A percentile compares a stretch with the other conserved stretches of the same genome.
Conservation (phyloP, 64 coral and sea anemone genomes). For the Montipora efflorescens region DNA sequence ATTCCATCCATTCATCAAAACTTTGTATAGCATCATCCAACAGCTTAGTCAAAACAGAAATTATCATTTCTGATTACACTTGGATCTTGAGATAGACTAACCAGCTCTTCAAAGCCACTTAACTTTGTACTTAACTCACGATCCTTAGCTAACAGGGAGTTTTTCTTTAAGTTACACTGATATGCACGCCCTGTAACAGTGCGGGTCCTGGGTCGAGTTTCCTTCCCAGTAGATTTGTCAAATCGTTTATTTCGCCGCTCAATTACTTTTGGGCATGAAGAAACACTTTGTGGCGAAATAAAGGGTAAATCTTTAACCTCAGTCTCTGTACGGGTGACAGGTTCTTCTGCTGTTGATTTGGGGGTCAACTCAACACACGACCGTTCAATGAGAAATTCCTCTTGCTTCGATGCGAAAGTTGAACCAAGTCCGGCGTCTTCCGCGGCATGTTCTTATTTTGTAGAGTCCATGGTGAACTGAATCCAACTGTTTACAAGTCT, state of each 20-base stretch:
- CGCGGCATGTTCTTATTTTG: background rate
- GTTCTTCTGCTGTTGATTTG: background rate
- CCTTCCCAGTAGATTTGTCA: background rate
- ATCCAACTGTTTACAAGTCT: conserved; percentile 9
- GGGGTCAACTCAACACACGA: background rate
- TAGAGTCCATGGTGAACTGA: background rate
- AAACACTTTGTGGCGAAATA: background rate
- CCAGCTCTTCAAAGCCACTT: conserved; percentile 16
- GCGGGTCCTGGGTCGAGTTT: conserved; percentile 24
- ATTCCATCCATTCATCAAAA: conserved; percentile 53
- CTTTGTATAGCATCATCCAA: conserved; percentile 15
- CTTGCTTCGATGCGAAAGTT: background rate
- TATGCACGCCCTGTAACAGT: conserved; percentile 17
- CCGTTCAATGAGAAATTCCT: conserved; percentile 8
- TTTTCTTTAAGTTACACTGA: conserved; percentile 26
- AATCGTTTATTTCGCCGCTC: background rate
- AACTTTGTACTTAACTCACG: background rate
- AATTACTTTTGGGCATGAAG: background rate
- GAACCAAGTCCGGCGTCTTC: background rate
- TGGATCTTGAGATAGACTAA: background rate
- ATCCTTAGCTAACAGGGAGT: background rate
- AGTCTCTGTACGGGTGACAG: background rate
- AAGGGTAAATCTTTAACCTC: conserved; percentile 6
- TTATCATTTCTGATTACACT: conserved; percentile 21
- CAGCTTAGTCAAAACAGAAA: conserved; percentile 11